Percentiles rank a stretch among this genome's conserved stretches.
phyloP scores from a whole-genome alignment of 2,797 vertebrate genomes.

The Lepus townsendii region DNA sequence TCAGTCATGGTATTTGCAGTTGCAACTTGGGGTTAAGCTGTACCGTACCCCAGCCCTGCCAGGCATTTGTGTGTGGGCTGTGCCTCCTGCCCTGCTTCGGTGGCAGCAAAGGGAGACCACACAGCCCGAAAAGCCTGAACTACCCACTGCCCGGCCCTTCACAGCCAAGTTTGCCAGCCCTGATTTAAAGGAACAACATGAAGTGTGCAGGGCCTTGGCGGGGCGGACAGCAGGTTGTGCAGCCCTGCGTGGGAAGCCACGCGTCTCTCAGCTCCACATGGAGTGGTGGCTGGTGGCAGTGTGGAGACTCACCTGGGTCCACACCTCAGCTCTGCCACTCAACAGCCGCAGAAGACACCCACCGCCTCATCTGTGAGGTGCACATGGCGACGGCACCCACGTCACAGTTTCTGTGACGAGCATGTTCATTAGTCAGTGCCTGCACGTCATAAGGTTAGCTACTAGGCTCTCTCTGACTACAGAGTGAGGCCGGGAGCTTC shows the following conservation, averaged over 20 bases:
- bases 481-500: slow-evolving; percentile 22
- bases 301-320: background rate
- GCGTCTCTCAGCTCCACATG: background rate
- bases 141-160: slow-evolving; percentile 44
- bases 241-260: background rate
- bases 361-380: background rate
- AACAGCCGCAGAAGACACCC: background rate
- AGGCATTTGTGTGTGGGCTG: background rate
- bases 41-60: background rate
- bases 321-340: background rate
- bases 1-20: background rate
- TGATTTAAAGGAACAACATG: slow-evolving; percentile 60
- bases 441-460: slow-evolving; percentile 19
- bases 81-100: background rate
- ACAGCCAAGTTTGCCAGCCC: background rate
- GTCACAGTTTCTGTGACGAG: background rate
- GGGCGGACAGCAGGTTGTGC: background rate
- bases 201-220: background rate
- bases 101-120: background rate
- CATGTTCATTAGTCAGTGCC: background rate
- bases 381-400: background rate
- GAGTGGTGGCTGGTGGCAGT: background rate
- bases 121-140: background rate
- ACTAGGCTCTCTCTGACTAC: background rate
- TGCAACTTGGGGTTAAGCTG: background rate